Conservation (phyloP, 2,113 vertebrate species). For the Gymnobelideus leadbeateri region DNA sequence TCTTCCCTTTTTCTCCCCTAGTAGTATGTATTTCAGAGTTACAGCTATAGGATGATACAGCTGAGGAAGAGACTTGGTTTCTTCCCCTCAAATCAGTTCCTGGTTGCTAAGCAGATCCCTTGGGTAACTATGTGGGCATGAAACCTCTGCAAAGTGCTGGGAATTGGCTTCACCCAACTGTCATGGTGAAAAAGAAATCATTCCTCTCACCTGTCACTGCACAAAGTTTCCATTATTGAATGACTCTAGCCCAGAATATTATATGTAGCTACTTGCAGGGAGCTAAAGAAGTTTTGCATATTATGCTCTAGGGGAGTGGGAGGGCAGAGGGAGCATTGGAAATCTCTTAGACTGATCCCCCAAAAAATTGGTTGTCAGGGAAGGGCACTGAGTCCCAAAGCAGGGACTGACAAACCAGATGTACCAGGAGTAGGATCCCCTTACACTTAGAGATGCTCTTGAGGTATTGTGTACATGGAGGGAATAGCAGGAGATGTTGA, state of each 20-base stretch:
- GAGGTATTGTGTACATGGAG: not conserved
- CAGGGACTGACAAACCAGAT: not conserved
- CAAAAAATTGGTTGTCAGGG: constrained; percentile 8
- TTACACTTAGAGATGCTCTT: not conserved
- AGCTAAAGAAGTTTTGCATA: constrained; percentile 70
- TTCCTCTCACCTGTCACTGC: constrained; percentile 84
- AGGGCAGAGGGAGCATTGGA: not conserved
- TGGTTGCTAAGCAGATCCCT: constrained; percentile 85
- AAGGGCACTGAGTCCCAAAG: not conserved
- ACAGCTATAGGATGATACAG: constrained; percentile 45
- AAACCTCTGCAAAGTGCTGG: constrained; percentile 83
- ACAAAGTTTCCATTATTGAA: constrained; percentile 80
- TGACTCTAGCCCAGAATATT: constrained; percentile 73
- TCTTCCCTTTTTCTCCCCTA: not conserved
- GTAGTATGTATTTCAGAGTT: not conserved
- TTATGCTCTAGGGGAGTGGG: constrained; percentile 62
- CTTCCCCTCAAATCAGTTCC: constrained; percentile 70
- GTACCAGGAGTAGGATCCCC: not conserved
- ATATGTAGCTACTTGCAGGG: constrained; percentile 71
- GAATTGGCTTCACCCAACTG: constrained; percentile 83
- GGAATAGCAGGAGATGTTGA: not conserved
- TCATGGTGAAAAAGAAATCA: constrained; percentile 83
- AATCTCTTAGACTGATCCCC: constrained; percentile 50
- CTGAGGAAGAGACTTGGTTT: constrained; percentile 46
- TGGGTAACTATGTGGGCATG: constrained; percentile 86